Evolutionary conservation across 2,113 vertebrate species (phyloP).

Genomic region (Orthonyx spaldingii): DNA sequence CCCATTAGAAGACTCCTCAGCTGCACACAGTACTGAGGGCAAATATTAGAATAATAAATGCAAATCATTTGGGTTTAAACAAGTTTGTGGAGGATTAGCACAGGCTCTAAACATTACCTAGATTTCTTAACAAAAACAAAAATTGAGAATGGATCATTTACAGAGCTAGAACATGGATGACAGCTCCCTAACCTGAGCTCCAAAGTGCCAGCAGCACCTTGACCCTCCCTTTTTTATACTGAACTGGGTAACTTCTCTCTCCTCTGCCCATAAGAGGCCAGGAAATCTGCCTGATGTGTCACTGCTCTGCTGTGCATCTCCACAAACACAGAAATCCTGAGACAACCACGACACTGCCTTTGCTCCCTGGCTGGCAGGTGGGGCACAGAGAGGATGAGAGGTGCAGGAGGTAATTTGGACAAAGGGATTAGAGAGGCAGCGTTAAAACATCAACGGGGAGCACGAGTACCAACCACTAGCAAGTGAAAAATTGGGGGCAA

Average conservation of each 20-base stretch:
- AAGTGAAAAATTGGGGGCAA: neutral
- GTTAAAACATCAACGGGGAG: neutral
- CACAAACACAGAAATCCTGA: fast-evolving
- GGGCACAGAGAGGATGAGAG: neutral
- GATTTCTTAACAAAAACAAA: neutral
- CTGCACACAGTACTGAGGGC: neutral
- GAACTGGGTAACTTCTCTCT: fast-evolving
- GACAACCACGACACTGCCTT: neutral
- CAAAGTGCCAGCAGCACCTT: neutral
- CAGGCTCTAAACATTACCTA: neutral
- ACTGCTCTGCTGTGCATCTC: neutral
- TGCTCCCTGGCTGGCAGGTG: neutral
- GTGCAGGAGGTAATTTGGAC: neutral
- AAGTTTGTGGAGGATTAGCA: neutral
- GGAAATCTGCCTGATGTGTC: neutral
- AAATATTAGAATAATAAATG: neutral
- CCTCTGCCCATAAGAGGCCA: fast-evolving
- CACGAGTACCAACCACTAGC: neutral
- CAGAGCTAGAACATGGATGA: neutral
- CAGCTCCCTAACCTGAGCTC: neutral
- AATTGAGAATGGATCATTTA: neutral
- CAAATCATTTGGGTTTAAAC: neutral
- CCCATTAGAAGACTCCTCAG: neutral
- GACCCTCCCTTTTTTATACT: fast-evolving
- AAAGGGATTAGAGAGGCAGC: neutral